These are phyloP conservation scores for Pogonomyrmex barbatus DNA, from an alignment of 1,140 invertebrate genomes.

Conservation along the genomic window DNA sequence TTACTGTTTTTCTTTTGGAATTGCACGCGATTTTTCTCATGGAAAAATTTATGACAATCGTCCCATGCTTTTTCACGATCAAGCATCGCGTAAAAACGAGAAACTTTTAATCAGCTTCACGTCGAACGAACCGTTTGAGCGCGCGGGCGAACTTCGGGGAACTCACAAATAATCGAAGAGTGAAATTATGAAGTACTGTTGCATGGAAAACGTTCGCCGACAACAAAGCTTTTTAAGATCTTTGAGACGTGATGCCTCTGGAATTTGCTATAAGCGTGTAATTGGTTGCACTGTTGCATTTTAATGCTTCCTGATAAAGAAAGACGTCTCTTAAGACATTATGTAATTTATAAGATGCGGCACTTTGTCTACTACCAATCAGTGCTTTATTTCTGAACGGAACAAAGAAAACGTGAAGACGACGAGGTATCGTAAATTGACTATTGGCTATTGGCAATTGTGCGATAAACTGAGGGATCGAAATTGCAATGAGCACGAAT, in stretches of 20 bases:
- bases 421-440: neutral
- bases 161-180: conserved; percentile 65
- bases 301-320: conserved; percentile 44
- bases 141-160: neutral
- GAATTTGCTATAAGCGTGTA: conserved; percentile 45
- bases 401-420: neutral
- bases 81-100: conserved; percentile 47
- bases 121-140: conserved; percentile 46
- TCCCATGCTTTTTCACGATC: conserved; percentile 17
- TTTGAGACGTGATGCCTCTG: conserved; percentile 45
- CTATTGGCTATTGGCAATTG: neutral
- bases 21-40: conserved; percentile 1
- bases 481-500: neutral
- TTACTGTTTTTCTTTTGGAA: neutral
- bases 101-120: conserved; percentile 69
- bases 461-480: neutral
- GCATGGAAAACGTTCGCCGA: conserved; percentile 49
- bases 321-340: conserved; percentile 37
- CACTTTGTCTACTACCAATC: conserved; percentile 14
- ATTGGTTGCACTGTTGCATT: conserved; percentile 52
- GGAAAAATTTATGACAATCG: conserved; percentile 23
- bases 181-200: conserved; percentile 62
- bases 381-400: neutral
- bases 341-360: conserved; percentile 51
- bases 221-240: conserved; percentile 63